phyloP scores from a whole-genome alignment of 2,888 invertebrate genomes.

The Bursaphelenchus okinawaensis region DNA sequence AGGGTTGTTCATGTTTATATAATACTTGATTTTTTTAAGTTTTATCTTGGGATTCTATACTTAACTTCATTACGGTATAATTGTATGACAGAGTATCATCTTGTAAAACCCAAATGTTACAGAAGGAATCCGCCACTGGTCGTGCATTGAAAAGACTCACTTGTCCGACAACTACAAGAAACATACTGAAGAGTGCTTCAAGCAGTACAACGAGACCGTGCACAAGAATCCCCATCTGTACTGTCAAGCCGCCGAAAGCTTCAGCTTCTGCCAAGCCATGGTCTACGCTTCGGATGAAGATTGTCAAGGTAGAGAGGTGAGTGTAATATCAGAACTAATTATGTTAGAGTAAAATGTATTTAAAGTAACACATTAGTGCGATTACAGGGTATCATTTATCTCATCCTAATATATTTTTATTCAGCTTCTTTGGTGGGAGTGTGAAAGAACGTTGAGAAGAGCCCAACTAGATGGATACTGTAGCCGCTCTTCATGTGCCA shows the following conservation, averaged over 20 bases:
- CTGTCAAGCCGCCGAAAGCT: neutral
- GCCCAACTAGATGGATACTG: slow-evolving; percentile 7
- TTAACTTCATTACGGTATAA: neutral
- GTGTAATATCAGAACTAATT: no score
- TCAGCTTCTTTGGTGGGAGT: slow-evolving; percentile 3
- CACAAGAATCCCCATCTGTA: neutral
- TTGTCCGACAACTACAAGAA: neutral
- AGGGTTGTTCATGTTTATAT: neutral
- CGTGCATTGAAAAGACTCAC: neutral
- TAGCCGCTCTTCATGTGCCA: neutral
- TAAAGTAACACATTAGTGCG: neutral
- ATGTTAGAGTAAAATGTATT: neutral
- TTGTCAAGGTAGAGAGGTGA: neutral
- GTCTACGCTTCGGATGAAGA: neutral
- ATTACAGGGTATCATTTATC: neutral
- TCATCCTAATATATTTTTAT: neutral
- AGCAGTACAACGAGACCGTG: neutral
- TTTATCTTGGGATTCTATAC: neutral
- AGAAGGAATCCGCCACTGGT: slow-evolving; percentile 4
- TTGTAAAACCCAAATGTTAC: neutral
- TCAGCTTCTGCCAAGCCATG: neutral
- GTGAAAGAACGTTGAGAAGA: neutral
- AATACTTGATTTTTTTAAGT: neutral
- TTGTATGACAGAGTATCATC: neutral
- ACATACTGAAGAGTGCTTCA: slow-evolving; percentile 3